Base-by-base conservation (phyloP, 2,888 invertebrate species). In the Tipula lateralis region DNA sequence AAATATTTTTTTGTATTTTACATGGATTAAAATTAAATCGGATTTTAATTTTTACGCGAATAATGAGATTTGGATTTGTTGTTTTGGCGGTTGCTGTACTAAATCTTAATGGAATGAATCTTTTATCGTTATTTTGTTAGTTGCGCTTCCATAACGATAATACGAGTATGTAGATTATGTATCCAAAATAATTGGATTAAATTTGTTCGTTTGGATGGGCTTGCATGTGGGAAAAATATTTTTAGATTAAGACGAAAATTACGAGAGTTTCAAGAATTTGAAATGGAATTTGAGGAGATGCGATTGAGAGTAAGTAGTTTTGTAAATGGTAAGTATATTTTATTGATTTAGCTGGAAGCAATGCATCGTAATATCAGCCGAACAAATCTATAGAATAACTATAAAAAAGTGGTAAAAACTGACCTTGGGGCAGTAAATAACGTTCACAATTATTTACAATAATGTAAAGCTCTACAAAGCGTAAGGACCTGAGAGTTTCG, bases 1-100 rank as follows among this genome's bases (percentile, higher is more conserved):
- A 44, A 44, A 44, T n/a, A 24, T 44, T 66, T 19, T 66, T 66
- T 7, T 24, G 24, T 66, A 24, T 66, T n/a, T n/a, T n/a, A n/a
- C n/a, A 66, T 66, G 66, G 24, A 66, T 66, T 66, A 66, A 66
- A 66, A 66, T 66, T 66, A 66, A 50, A 24, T 66, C 66, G 66
- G 66, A 24, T 66, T 66, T 66, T 66, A 66, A 66, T 66, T 66
- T 66, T 66, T 66, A 9, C 24, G 66, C 66, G 66, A 66, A 66
- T 50, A 50, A 50, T 66, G 66, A 66, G 66, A 66, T 66, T 66
- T 66, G 19, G 66, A 66, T 66, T 66, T 66, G 9, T 24, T 66
- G 6, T 66, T 44, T n/a, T 44, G 13, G 9, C 16, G 66, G 66
- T 66, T 24, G 5, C 44, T 50, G 3, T 13, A 50, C 24, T 24